These are phyloP conservation scores for Coreoperca whiteheadi DNA, from an alignment of 2,113 vertebrate genomes.

Conservation along the genomic window DNA sequence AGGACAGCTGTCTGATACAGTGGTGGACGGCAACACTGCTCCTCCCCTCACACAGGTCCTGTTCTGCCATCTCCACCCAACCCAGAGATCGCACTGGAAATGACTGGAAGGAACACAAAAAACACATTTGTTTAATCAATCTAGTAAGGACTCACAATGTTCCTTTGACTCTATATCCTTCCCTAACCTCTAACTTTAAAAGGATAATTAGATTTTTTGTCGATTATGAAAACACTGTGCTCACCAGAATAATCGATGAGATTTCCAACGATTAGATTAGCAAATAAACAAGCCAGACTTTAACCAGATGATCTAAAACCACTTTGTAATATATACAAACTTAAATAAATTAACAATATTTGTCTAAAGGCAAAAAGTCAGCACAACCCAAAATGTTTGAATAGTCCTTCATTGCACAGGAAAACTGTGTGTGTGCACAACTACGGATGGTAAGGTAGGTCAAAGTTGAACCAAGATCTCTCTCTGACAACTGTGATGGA, in stretches of 20 bases:
- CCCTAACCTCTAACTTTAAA: not conserved
- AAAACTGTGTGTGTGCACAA: not conserved
- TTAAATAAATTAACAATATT: not conserved
- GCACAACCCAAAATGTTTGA: not conserved
- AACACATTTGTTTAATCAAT: not conserved
- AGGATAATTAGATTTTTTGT: not conserved
- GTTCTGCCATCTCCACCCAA: slow-evolving; percentile 97
- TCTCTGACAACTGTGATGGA: not conserved
- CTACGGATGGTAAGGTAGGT: not conserved
- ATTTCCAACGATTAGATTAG: not conserved
- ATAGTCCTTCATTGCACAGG: not conserved
- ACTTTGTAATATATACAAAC: not conserved
- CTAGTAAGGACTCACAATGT: not conserved
- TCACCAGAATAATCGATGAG: not conserved
- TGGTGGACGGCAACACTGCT: slow-evolving; percentile 95
- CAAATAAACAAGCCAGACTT: not conserved
- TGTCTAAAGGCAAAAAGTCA: not conserved
- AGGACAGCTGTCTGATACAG: slow-evolving; percentile 97
- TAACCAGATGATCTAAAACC: not conserved
- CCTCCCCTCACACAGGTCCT: slow-evolving; percentile 91
- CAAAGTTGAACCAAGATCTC: not conserved
- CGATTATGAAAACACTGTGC: not conserved
- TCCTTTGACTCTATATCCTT: not conserved
- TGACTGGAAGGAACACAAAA: slow-evolving; percentile 80
- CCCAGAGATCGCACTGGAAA: slow-evolving; percentile 95